Evolutionary conservation across 2,113 vertebrate species (phyloP), one percentile per base, ranked within the genome.

Genomic region (Phyllopteryx taeniolatus): DNA sequence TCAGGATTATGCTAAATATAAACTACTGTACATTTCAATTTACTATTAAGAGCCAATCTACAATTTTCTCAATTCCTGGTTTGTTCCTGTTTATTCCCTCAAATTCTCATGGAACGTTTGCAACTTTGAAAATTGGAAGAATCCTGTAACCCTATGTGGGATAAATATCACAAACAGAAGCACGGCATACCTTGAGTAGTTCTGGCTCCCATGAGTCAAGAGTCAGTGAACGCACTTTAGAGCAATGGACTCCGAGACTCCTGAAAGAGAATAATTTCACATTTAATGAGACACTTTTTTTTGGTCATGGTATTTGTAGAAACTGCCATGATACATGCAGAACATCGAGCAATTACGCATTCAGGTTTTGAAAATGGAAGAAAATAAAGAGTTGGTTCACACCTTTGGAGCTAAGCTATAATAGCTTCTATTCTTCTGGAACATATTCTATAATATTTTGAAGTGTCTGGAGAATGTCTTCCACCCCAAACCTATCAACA

Each of bases 171-270:
- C 4, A 53, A 27, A 43, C 42, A 72, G 56, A 12, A 71, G 17
- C 59, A 39, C 63, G 7, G 72, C 74, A 10, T 89, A 99, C 97
- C 96, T 99, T 99, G 42, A 98, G 90, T 75, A 99, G 92, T 86
- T 99, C 98, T 66, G 98, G 98, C 74, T 99, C 97, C 98, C 98
- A 99, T 0, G 95, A 95, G 84, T 99, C 98, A 77, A 99, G 86
- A 0, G 97, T 99, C 90, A 99, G 92, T 72, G 97, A 99, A 33
- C 97, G 94, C 42, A 99, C 97, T 94, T 99, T 99, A 61, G 97
- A 98, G 85, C 96, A 98, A 74, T 98, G 97, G 76, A 99, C 98
- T 15, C 98, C 98, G 74, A 99, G 93, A 93, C 98, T 98, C 95
- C 97, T 99, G 76, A 39, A 70, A 73, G 64, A 85, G 33, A 62